Evolutionary conservation across 1,140 invertebrate genomes (phyloP), one percentile per base, ranked within the genome.

Genomic region (Cyclargus thomasi): DNA sequence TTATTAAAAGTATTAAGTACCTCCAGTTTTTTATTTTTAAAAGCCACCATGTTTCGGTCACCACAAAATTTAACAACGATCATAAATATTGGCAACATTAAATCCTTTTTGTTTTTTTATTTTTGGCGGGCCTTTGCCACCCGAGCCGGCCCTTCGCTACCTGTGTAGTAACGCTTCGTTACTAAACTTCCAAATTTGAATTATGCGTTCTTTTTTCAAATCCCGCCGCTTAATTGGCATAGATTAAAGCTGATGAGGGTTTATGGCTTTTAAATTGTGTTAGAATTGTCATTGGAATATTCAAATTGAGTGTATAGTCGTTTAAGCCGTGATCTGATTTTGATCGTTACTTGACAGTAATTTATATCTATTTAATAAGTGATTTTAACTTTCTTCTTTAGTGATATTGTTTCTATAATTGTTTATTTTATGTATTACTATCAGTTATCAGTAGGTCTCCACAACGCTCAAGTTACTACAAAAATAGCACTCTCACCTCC

Each of bases 171-270:
- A 82, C 82, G 80, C 70, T 86, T 86, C 82, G 82, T 86, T 86
- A 86, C 76, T 75, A 70, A 75, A 86, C 83, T 86, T 83, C 78
- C 77, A 79, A 82, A 76, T 85, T 85, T 83, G 81, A 86, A 76
- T 83, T 86, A 86, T 73, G 72, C 70, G 64, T 35, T 53, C 68
- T 70, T 74, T 77, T 75, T 76, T 69, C 67, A 53, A 73, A 76
- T 67, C 67, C 69, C 70, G 65, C 71, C 65, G 57, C 68, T 65
- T 67, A 71, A 47, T 47, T 47, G 39, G 39, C 39, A 47, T 47
- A 47, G 39, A 47, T 47, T 47, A 47, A 16, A 47, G 39, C 39
- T 47, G 39, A 47, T 16, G 39, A 47, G 39, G 39, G 39, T 47
- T 47, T 47, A 47, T 47, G 39, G 39, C 39, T 47, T 47, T 47